These are phyloP conservation scores for Pseudobourletiella spinata DNA, from an alignment of 1,140 invertebrate genomes.

Conservation along the genomic window DNA sequence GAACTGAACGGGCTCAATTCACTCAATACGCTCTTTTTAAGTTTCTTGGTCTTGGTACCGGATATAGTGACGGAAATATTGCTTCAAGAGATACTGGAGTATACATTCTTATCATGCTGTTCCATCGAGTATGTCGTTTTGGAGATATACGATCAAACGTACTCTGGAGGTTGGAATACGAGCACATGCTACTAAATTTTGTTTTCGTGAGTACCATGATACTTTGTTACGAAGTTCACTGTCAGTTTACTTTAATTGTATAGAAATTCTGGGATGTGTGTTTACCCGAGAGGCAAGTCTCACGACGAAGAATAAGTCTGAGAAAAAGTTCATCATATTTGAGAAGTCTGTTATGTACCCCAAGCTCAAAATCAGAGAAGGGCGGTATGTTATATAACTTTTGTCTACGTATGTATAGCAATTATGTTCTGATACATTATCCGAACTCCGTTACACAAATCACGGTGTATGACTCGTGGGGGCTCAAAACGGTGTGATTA, in stretches of 20 bases:
- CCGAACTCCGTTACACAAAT: too few species aligned
- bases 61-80: conserved; percentile 2
- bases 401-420: background rate
- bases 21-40: conserved; percentile 4
- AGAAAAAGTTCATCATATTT: conserved; percentile 20
- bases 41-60: background rate
- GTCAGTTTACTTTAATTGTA: too few species aligned
- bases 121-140: conserved; percentile 14
- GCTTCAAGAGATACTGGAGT: conserved; percentile 6
- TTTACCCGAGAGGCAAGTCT: background rate
- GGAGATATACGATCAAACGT: conserved; percentile 5
- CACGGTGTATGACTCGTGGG: too few species aligned
- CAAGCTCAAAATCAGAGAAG: conserved; percentile 19
- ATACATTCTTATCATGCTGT: conserved; percentile 17
- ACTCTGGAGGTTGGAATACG: background rate
- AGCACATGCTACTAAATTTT: too few species aligned
- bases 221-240: too few species aligned
- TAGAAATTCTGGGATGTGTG: too few species aligned
- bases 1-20: background rate
- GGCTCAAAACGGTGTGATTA: too few species aligned
- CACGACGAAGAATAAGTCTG: background rate
- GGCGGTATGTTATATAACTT: conserved; percentile 19
- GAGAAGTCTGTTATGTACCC: conserved; percentile 24
- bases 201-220: too few species aligned
- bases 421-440: too few species aligned